Evolutionary conservation across 2,113 vertebrate species (phyloP), one percentile per base, ranked within the genome.

Genomic region (Saguinus midas): DNA sequence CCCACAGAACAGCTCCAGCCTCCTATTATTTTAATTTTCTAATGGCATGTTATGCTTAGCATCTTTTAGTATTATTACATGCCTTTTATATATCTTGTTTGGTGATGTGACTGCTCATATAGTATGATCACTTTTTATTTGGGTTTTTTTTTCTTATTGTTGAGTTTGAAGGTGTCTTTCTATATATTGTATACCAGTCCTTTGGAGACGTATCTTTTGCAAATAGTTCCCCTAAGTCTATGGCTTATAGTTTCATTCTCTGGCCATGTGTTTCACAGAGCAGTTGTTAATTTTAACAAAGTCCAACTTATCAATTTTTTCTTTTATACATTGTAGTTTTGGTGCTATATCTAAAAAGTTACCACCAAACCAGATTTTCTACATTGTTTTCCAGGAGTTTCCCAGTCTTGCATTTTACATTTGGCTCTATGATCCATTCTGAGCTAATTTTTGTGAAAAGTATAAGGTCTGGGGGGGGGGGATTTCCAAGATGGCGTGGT

Each of bases 1-100:
- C 23, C 83, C 96, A 68, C 97, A 96, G 80, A 97, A 12, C 32
- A 98, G 79, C 21, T 68, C 82, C 0, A 97, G 97, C 85, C 97
- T 97, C 58, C 48, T 3, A 12, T 50, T 50, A 61, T 61, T 61
- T 29, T 57, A 58, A 70, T 57, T 29, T 64, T 21, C 1, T 29
- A 90, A 32, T 43, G 25, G 21, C 3, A 25, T 37, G 23, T 61
- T 10, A 70, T 78, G 7, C 37, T 50, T 55, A 17, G 0, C 17
- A 68, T n/a, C 29, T 45, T 90, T 73, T 83, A 14, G 66, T 81
- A 12, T 72, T 18, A 64, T 18, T 91, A 23, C 83, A 52, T 32
- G 2, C 8, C 32, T 48, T 91, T 23, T 84, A 11, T 17, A 9
- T 23, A 58, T 50, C 70, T 66, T 79, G 8, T 48, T 21, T 90